Base-by-base conservation (phyloP, 2,888 invertebrate genomes). In the Tholera decimalis region DNA sequence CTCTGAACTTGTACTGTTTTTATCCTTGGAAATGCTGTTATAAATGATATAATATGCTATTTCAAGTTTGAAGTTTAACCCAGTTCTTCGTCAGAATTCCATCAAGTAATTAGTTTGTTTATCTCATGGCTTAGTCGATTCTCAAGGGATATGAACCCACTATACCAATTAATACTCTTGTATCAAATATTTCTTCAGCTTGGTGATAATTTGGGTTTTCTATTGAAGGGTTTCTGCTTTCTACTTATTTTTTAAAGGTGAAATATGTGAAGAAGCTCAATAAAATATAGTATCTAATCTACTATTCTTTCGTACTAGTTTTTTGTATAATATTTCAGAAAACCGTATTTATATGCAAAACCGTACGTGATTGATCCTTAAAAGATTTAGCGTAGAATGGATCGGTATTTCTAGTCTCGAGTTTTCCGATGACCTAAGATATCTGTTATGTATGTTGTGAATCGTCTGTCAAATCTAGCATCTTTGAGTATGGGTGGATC, bases 81-180 rank as follows among this genome's bases (percentile, higher is more conserved):
- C 28, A 6, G 35, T 30, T 41, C 28, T 41, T 37, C 13, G 15
- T 15, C n/a, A 20, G 6, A 30, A 9, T 46, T 41, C 2, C 4
- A 22, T 28, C 18, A 9, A 69, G 22, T 49, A 20, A 30, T 47
- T 43, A 13, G 8, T 77, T 39, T 2, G 8, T 43, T 41, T 47
- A 58, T 53, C 30, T 43, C 24, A n/a, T n/a, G n/a, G n/a, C n/a
- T n/a, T n/a, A n/a, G n/a, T n/a, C n/a, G n/a, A n/a, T 43, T 43
- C n/a, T 0, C 22, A 43, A 50, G 6, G 22, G 7, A 37, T 13
- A 20, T 51, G 0, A 55, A 56, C 2, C 11, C 11, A 47, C 11
- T 46, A 9, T 22, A 5, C 15, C 15, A 70, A 70, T 43, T 22
- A 37, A 0, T 47, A 47, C 51, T 68, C 35, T 15, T n/a, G 0